A percentile compares a stretch with the other conserved stretches of the same genome.
These are phyloP conservation scores for Drosophila formosana DNA, from an alignment of 2,888 invertebrate genomes.

Conservation along the genomic window DNA sequence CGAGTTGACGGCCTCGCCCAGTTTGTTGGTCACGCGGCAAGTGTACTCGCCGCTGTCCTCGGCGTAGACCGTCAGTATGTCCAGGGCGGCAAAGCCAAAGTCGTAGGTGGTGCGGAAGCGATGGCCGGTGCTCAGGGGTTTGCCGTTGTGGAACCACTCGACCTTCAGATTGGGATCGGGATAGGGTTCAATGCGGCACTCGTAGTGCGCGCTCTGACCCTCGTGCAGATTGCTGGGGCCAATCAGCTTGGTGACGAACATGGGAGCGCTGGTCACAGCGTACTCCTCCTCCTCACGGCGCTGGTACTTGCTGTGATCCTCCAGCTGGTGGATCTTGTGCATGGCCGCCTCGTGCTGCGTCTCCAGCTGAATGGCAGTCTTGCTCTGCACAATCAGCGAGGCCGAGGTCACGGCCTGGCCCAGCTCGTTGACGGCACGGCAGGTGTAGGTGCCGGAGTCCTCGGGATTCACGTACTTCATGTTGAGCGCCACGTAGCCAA, in stretches of 20 bases:
- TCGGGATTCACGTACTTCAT: constrained; percentile 98
- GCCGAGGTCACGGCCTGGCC: constrained; percentile 98
- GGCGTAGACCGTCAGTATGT: constrained; percentile 96
- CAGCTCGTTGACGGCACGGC: constrained; percentile 95
- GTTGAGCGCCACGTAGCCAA: constrained; percentile 97
- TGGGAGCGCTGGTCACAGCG: constrained; percentile 92
- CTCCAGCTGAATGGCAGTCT: constrained; percentile 94
- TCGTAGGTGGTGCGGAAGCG: constrained; percentile 97
- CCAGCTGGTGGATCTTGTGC: constrained; percentile 94
- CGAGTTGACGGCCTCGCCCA: constrained; percentile 93
- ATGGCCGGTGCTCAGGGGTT: constrained; percentile 94
- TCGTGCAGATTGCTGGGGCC: constrained; percentile 94
- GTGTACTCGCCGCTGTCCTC: constrained; percentile 98
- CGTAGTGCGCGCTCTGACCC: constrained; percentile 96
- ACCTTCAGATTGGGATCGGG: constrained; percentile 95
- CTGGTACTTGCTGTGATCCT: constrained; percentile 92
- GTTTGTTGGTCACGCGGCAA: constrained; percentile 93
- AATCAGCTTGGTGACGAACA: constrained; percentile 93
- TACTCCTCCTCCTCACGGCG: constrained; percentile 93
- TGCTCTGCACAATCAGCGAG: constrained; percentile 94
- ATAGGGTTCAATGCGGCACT: constrained; percentile 96
- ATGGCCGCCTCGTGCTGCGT: constrained; percentile 95
- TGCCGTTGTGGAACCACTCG: constrained; percentile 97
- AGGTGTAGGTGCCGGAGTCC: constrained; percentile 98
- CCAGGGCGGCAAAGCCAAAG: constrained; percentile 98